Evolutionary conservation across 2,113 vertebrate species (phyloP).

Genomic region (Pleuronectes platessa): DNA sequence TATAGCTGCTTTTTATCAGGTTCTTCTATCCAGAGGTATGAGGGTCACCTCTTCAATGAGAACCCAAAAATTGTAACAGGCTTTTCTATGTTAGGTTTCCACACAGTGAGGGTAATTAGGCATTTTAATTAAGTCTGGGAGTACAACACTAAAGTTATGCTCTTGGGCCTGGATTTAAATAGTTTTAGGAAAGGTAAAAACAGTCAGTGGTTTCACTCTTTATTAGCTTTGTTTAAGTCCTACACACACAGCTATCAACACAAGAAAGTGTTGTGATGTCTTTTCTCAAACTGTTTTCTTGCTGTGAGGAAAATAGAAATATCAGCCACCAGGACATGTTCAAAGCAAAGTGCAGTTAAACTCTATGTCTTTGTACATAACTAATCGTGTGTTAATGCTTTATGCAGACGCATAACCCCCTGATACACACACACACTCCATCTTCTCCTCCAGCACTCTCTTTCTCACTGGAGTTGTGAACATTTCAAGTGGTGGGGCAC

Average conservation of each 20-base stretch:
- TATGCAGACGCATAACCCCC: constrained; percentile 22
- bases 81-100: constrained; percentile 25
- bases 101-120: constrained; percentile 52
- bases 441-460: too few relatives aligned
- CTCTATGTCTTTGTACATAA: constrained; percentile 25
- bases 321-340: constrained; percentile 10
- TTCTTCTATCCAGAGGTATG: constrained; percentile 32
- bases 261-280: background rate
- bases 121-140: constrained; percentile 51
- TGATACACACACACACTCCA: background rate
- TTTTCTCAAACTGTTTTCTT: background rate
- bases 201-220: background rate
- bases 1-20: constrained; percentile 52
- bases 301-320: constrained; percentile 15
- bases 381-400: constrained; percentile 48
- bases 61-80: constrained; percentile 36
- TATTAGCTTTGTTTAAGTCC: background rate
- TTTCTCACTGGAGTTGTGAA: constrained; percentile 47
- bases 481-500: constrained; percentile 62
- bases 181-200: constrained; percentile 28
- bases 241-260: background rate
- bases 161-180: constrained; percentile 40
- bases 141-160: constrained; percentile 6
- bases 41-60: constrained; percentile 33
- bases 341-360: constrained; percentile 42